Base-by-base conservation (phyloP, 2,888 invertebrate genomes). In the Torymus auratus region DNA sequence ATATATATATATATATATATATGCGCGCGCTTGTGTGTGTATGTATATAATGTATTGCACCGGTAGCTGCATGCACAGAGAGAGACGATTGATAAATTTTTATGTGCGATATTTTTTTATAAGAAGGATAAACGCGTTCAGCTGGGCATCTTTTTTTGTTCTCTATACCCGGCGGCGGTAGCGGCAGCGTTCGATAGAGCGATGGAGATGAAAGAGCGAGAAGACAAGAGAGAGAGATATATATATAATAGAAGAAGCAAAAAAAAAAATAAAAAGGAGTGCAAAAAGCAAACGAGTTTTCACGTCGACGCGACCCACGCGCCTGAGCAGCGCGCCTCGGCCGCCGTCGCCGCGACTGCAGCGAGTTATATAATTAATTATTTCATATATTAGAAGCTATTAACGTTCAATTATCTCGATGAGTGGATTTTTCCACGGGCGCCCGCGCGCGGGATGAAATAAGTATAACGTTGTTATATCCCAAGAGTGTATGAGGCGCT, bases 321-420 rank as follows among this genome's bases (percentile, higher is more conserved):
- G 23, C 28, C 28, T 0, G 28, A 28, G 28, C 7, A 28, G 3
- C 3, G 28, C 28, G 28, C 7, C 28, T 28, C 7, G 5, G 28
- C 3, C 28, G 7, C 28, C 28, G 28, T 4, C 28, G 28, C 7
- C 28, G 28, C 62, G 14, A 12, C 78, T 70, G 79, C 82, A 79
- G 79, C 80, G 53, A 80, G 86, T 87, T 86, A 86, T 87, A 85
- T 87, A 86, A 87, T 86, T 86, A 86, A 86, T 87, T 87, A 86
- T 87, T 86, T 87, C 86, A 86, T 86, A 86, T 86, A 86, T 87
- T 87, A 86, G 85, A 86, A 86, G 87, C 87, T 85, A 87, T 87
- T 86, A 87, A 86, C 85, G 86, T 81, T 85, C 84, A 86, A 87
- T 87, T 87, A 86, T 86, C 85, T 84, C 80, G 83, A 85, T 84